Percentiles rank a stretch among this genome's conserved stretches.
Evolutionary conservation across 2,888 invertebrate genomes (phyloP).

Genomic region (Lasioglossum vierecki): DNA sequence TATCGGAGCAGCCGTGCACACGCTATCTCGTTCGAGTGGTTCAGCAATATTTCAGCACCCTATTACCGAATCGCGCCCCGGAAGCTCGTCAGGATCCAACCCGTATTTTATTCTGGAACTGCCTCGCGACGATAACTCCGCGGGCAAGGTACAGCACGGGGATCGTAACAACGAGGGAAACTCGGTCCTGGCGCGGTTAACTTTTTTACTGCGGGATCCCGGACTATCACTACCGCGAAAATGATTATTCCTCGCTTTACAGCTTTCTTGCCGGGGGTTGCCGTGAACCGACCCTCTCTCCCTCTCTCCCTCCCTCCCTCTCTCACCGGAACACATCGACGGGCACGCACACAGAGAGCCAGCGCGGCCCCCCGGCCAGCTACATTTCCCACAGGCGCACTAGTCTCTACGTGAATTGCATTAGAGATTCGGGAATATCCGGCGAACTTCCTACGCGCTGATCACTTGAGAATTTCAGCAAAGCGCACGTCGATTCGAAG

Average conservation of each 20-base stretch:
- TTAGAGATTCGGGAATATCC: conserved; percentile 75
- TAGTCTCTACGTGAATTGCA: conserved; percentile 74
- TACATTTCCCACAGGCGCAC: conserved; percentile 74
- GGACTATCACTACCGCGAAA: conserved; percentile 60
- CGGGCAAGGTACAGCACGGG: conserved; percentile 44
- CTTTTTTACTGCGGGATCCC: conserved; percentile 58
- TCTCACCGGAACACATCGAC: not conserved
- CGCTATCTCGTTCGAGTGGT: conserved; percentile 31
- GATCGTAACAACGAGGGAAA: conserved; percentile 62
- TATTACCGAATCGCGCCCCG: conserved; percentile 45
- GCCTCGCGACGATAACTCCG: conserved; percentile 58
- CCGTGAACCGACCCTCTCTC: not conserved
- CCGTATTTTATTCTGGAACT: conserved; percentile 65
- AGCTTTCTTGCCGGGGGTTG: conserved; percentile 60
- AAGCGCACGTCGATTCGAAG: conserved; percentile 73
- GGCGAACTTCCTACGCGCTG: conserved; percentile 73
- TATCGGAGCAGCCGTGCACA: conserved; percentile 26
- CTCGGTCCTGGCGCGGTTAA: conserved; percentile 60
- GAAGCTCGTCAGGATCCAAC: conserved; percentile 45
- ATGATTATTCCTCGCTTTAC: conserved; percentile 72
- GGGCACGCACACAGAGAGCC: not conserved
- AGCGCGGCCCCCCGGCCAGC: conserved; percentile 15
- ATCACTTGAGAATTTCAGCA: conserved; percentile 74
- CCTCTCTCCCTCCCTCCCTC: not conserved
- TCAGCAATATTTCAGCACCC: conserved; percentile 51